Evolutionary conservation across 2,113 vertebrate genomes (phyloP), one percentile per base, ranked within the genome.

Genomic region (Cardinalis cardinalis): DNA sequence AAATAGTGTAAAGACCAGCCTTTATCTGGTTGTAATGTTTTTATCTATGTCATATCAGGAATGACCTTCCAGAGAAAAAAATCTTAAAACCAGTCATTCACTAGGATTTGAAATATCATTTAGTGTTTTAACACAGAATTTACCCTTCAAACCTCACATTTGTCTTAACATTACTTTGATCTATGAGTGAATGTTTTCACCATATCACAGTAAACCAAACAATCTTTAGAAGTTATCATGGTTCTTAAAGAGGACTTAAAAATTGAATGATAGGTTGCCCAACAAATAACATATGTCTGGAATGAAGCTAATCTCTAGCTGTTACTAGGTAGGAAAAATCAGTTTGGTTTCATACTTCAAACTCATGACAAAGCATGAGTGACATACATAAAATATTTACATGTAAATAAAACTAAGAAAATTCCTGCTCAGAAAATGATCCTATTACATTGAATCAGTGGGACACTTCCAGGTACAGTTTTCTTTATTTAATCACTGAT

Each of bases 221-320:
- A 63, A 36, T 49, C 23, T 44, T 70, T 53, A 40, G 29, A 21
- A 72, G 36, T 26, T 20, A 21, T 4, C 12, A 6, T 5, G 12
- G 6, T 36, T 46, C 28, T 84, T 43, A 38, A 58, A 78, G 26
- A 34, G 5, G 8, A 59, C 14, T 48, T 48, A n/a, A 69, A 85
- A 84, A 46, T 1, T n/a, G 2, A 64, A 14, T 72, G 12, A 26
- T 6, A 51, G 4, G 8, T 15, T 70, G 6, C 4, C 26, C 43
- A 72, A 46, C 4, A 64, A 23, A 29, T 14, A 34, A 32, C 1
- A 0, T 3, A 63, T 32, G 0, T 32, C 10, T 32, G 48, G 34
- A 34, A 34, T 2, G 2, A 84, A 58, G 16, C 2, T 44, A 31
- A 49, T 38, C 13, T 41, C 29, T 29, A 32, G 4, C 4, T 72